Base-by-base conservation (phyloP, 2,113 vertebrate species). In the Melanotaenia duboulayi region DNA sequence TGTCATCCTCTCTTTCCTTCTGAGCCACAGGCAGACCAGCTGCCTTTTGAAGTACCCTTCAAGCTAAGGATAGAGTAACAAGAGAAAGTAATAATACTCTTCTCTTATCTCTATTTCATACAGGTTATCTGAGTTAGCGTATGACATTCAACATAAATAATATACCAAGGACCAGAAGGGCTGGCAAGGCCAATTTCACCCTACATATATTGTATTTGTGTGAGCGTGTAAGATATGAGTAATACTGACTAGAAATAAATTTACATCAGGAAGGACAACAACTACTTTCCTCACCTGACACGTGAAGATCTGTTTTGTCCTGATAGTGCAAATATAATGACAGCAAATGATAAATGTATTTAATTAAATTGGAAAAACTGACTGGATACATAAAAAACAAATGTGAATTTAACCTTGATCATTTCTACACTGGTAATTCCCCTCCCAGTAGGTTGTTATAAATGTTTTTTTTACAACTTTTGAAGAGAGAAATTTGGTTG, bases 21-120 rank as follows among this genome's bases (percentile, higher is more conserved):
- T 85, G 82, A 86, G 87, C 77, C 73, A 69, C 55, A 87, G 78
- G 72, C 79, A 80, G 75, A 76, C 65, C 71, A 70, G 74, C 76
- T 80, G 76, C 81, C 84, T 82, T 92, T 92, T 91, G 91, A 91
- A 90, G 90, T 86, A 73, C 62, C 76, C 55, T 86, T 84, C 80
- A 85, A 78, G 69, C 63, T 52, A 67, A 76, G 73, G 65, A 90
- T 54, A 84, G 62, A 61, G 68, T 56, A 32, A 46, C 67, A 69
- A 69, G 64, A 76, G 60, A 67, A 46, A 78, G 69, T 52, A 70
- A 65, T 65, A 48, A 82, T 77, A 76, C 67, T 75, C 74, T 59
- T 37, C n/a, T 52, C 82, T 80, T 75, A 87, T 80, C 84, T 85
- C 76, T 76, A 80, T 84, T 75, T 76, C 83, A 79, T 78, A 60